phyloP scores from a whole-genome alignment of 1,140 invertebrate species.

The Chironomus tepperi region DNA sequence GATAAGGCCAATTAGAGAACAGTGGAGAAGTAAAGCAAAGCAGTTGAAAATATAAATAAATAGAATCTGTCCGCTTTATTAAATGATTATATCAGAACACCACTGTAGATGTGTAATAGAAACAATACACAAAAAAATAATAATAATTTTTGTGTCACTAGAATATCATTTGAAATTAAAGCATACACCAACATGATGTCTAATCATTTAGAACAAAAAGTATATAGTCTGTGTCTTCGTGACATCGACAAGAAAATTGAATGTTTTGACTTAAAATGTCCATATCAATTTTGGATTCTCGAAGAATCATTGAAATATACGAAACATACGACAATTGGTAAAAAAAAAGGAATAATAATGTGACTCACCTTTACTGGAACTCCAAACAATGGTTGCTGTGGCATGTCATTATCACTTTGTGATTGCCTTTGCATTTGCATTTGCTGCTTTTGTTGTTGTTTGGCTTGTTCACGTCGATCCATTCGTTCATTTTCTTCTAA shows the following conservation, averaged over 20 bases:
- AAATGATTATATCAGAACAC: too few relatives aligned
- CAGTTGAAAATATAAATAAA: too few relatives aligned
- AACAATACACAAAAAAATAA: too few relatives aligned
- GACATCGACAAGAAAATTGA: too few relatives aligned
- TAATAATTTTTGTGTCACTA: too few relatives aligned
- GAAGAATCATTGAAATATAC: background rate
- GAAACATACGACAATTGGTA: background rate
- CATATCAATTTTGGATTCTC: background rate
- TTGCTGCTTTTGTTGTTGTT: background rate
- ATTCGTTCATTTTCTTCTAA: constrained; percentile 22
- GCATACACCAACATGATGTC: too few relatives aligned
- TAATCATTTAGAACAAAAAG: too few relatives aligned
- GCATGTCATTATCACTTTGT: constrained; percentile 21
- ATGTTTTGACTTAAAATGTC: too few relatives aligned
- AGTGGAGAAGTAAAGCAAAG: background rate
- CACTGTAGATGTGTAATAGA: too few relatives aligned
- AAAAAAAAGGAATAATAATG: background rate
- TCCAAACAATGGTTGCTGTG: background rate
- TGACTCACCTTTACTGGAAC: background rate
- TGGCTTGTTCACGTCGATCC: constrained; percentile 20
- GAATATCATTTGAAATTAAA: too few relatives aligned
- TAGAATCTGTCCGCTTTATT: too few relatives aligned
- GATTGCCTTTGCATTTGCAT: constrained; percentile 6
- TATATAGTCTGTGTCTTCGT: too few relatives aligned
- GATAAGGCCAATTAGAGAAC: background rate